Evolutionary conservation across 2,888 invertebrate species (phyloP).

Genomic region (Cheilosia vernalis): DNA sequence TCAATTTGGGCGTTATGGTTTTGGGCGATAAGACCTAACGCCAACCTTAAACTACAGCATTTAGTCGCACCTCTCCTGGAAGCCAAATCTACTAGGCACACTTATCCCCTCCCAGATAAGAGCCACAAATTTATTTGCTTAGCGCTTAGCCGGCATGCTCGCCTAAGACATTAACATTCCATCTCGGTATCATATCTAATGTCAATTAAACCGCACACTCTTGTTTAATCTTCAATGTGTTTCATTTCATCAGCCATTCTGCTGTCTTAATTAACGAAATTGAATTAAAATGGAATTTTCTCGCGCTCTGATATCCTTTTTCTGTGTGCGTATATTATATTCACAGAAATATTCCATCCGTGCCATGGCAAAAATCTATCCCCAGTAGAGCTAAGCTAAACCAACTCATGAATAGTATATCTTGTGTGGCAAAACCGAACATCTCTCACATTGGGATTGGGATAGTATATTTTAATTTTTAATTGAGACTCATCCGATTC

Average conservation of each 20-base stretch:
- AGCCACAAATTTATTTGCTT: neutral
- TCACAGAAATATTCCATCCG: neutral
- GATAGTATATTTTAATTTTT: slow-evolving; percentile 54
- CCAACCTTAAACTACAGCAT: too few relatives aligned
- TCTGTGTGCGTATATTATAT: neutral
- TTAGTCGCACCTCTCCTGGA: too few relatives aligned
- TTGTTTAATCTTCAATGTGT: neutral
- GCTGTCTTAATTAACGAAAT: neutral
- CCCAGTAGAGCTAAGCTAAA: slow-evolving; percentile 7
- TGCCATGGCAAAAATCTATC: neutral
- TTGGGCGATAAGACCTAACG: too few relatives aligned
- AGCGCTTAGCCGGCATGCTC: neutral
- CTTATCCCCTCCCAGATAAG: neutral
- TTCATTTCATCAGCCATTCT: slow-evolving; percentile 1
- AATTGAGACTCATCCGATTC: slow-evolving; percentile 56
- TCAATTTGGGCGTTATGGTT: too few relatives aligned
- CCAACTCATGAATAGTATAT: slow-evolving; percentile 31
- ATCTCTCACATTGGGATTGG: slow-evolving; percentile 1
- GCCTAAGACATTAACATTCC: neutral
- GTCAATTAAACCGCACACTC: neutral
- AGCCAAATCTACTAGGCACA: too few relatives aligned
- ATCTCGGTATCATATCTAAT: neutral
- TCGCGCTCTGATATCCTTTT: neutral
- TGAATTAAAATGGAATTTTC: slow-evolving; percentile 16
- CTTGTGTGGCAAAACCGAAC: slow-evolving; percentile 23